A percentile compares a stretch with the other conserved stretches of the same genome.
These are phyloP conservation scores for Crotalus viridis DNA, from an alignment of 2,113 vertebrate genomes.

Conservation along the genomic window DNA sequence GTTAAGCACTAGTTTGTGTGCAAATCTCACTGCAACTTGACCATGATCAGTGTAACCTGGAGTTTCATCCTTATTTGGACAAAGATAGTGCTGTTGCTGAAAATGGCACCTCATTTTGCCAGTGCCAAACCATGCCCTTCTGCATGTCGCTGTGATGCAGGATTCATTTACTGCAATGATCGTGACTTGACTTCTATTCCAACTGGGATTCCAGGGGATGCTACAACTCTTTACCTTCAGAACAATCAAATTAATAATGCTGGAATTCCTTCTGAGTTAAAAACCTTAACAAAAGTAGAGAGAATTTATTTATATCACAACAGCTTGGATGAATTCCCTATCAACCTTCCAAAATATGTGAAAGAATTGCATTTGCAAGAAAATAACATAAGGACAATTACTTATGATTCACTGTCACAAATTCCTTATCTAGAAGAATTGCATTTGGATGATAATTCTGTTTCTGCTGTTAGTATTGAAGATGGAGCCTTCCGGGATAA, in stretches of 20 bases:
- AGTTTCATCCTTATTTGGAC: slow-evolving; percentile 88
- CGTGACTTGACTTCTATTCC: slow-evolving; percentile 96
- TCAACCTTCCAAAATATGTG: slow-evolving; percentile 91
- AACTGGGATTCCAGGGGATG: slow-evolving; percentile 89
- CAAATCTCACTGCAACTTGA: slow-evolving; percentile 78
- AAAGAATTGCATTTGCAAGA: slow-evolving; percentile 98
- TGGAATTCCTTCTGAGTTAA: slow-evolving; percentile 92
- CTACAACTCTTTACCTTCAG: slow-evolving; percentile 97
- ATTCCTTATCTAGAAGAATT: slow-evolving; percentile 96
- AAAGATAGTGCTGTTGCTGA: slow-evolving; percentile 89
- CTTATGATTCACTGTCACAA: slow-evolving; percentile 90
- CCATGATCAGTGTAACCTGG: slow-evolving; percentile 91
- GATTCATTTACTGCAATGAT: slow-evolving; percentile 99
- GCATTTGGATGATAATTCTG: slow-evolving; percentile 97
- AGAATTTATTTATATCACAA: slow-evolving; percentile 98
- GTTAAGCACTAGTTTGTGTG: slow-evolving; percentile 70
- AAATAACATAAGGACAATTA: slow-evolving; percentile 97
- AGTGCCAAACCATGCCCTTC: slow-evolving; percentile 90
- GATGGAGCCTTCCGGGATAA: slow-evolving; percentile 96
- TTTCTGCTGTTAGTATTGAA: slow-evolving; percentile 97
- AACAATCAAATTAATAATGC: slow-evolving; percentile 99
- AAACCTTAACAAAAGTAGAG: slow-evolving; percentile 87
- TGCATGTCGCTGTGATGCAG: slow-evolving; percentile 91
- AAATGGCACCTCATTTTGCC: slow-evolving; percentile 82
- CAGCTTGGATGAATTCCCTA: slow-evolving; percentile 97